phyloP scores from a whole-genome alignment of 53 echinoderm and acorn worm genomes.

The Hippasteria phrygiana region DNA sequence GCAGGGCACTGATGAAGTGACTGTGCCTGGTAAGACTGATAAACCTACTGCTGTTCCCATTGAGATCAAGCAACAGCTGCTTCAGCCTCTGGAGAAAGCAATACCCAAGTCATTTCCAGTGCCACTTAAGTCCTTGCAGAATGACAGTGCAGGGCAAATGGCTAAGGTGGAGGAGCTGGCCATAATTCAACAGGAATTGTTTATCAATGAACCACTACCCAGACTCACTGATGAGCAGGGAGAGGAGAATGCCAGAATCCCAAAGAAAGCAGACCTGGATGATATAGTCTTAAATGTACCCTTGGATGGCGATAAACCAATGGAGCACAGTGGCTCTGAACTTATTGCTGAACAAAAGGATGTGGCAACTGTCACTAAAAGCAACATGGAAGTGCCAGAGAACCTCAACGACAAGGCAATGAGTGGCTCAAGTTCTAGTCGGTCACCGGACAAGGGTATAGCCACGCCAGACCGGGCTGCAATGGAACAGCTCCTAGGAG shows the following conservation, averaged over 20 bases:
- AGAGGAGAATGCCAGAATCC: constrained; percentile 7
- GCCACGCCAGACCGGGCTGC: constrained; percentile 50
- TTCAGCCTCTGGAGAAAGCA: constrained; percentile 36
- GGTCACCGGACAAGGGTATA: constrained; percentile 16
- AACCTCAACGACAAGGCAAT: neutral
- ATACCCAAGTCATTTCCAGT: constrained; percentile 3
- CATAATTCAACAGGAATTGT: constrained; percentile 15
- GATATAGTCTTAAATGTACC: constrained; percentile 33
- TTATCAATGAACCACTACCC: constrained; percentile 45
- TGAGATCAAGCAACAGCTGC: constrained; percentile 28
- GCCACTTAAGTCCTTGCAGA: constrained; percentile 5
- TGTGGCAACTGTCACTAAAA: neutral
- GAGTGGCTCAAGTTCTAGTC: constrained; percentile 26
- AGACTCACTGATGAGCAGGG: neutral
- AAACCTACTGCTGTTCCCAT: constrained; percentile 11
- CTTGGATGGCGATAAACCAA: constrained; percentile 18
- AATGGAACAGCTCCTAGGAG: constrained; percentile 61
- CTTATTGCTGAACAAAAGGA: neutral
- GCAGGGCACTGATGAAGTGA: constrained; percentile 10
- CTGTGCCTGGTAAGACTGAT: neutral
- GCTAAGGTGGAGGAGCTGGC: neutral
- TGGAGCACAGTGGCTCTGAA: neutral
- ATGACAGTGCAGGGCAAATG: neutral
- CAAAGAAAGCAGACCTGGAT: constrained; percentile 42
- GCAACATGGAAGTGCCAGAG: neutral